phyloP scores from a whole-genome alignment of 1,140 invertebrate species.

The Heliconius hermathena region DNA sequence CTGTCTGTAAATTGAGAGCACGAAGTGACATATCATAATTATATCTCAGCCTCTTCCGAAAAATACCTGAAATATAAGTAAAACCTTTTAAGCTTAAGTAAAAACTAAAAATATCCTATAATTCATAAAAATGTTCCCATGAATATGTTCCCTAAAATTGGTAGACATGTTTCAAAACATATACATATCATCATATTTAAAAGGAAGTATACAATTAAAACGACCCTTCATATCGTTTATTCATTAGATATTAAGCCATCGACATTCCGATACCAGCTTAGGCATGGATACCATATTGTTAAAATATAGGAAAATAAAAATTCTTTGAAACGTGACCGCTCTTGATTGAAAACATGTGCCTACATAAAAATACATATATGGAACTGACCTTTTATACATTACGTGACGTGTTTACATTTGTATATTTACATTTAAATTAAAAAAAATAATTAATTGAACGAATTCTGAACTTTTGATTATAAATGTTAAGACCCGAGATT shows the following conservation, averaged over 20 bases:
- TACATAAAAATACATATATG: background rate
- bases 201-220: background rate
- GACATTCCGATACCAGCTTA: background rate
- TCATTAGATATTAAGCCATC: background rate
- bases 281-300: background rate
- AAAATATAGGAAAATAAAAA: background rate
- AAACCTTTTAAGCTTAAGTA: too few species aligned
- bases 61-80: too few species aligned
- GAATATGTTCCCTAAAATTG: background rate
- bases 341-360: background rate
- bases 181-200: background rate
- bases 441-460: background rate
- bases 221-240: background rate
- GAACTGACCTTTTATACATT: background rate
- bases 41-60: too few species aligned
- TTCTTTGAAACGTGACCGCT: background rate
- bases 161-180: background rate
- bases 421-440: background rate
- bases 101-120: too few species aligned
- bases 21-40: too few species aligned
- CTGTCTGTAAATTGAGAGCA: too few species aligned
- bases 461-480: background rate
- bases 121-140: too few species aligned
- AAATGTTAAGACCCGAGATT: too few species aligned
- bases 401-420: background rate